phyloP scores from a whole-genome alignment of 2,797 vertebrate species.

The Cetoscarus ocellatus region DNA sequence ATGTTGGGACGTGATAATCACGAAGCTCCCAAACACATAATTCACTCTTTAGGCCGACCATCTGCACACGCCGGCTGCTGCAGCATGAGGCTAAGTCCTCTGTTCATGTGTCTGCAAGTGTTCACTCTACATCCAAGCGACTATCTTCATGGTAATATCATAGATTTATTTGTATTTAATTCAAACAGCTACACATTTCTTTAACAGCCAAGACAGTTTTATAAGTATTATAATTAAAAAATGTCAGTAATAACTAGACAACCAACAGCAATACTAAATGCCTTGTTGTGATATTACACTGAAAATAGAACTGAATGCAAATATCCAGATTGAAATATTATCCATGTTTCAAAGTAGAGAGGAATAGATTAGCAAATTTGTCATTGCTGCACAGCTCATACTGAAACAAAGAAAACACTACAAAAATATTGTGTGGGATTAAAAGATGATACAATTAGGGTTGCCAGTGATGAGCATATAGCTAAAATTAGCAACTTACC shows the following conservation, averaged over 20 bases:
- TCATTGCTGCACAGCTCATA: neutral
- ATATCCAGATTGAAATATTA: neutral
- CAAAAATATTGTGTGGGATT: neutral
- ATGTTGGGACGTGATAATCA: slow-evolving; percentile 77
- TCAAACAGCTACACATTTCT: neutral
- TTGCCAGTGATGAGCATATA: too few relatives aligned
- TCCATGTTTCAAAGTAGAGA: neutral
- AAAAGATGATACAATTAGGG: neutral
- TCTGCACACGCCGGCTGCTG: slow-evolving; percentile 82
- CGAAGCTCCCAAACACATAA: slow-evolving; percentile 72
- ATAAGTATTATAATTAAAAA: neutral
- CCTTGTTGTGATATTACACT: neutral
- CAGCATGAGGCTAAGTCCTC: slow-evolving; percentile 47
- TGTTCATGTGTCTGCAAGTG: slow-evolving; percentile 28
- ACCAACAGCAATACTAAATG: neutral
- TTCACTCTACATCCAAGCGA: slow-evolving; percentile 15
- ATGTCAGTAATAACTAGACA: neutral
- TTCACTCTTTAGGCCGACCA: slow-evolving; percentile 77
- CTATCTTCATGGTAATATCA: neutral
- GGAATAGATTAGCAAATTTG: neutral
- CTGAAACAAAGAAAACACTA: neutral
- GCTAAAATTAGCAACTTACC: neutral
- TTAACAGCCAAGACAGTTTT: neutral
- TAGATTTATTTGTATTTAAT: slow-evolving; percentile 15
- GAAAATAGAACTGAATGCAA: neutral